Base-by-base conservation (phyloP, 2,888 invertebrate genomes). In the Chaetogeoica ovagalla region DNA sequence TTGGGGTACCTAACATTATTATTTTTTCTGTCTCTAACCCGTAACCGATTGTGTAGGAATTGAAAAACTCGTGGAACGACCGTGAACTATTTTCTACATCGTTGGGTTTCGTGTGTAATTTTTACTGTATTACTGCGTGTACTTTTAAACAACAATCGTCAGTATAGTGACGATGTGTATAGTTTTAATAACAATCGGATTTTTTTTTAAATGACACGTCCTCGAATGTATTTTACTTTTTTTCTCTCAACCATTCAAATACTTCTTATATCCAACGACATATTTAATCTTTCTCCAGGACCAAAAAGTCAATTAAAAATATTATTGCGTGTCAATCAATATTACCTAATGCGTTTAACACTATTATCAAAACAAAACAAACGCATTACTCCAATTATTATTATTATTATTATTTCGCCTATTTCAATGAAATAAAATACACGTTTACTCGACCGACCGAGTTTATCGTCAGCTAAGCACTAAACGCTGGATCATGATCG, bases 1-100 rank as follows among this genome's bases (percentile, higher is more conserved):
- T 59, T 19, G 37, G 13, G 48, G 48, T 7, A n/a, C n/a, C n/a
- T n/a, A 13, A 59, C 23, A 68, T 19, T 43, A 43, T 43, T 23
- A 43, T 37, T 57, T 43, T 57, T 0, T 39, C 17, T 21, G 5
- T 13, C 11, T 57, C 11, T 43, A 21, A 7, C 17, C 7, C 21
- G 15, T 39, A 9, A 43, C 8, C 37, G 19, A 71, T 65, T 57
- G 66, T 57, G 66, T 59, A 5, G 9, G 39, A 76, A 59, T 48
- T 55, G n/a, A 19, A 13, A 74, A 74, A 65, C 55, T 57, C 39
- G 19, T 15, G 23, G 4, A 7, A n/a, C 48, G 59, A 23, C 75
- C 75, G 3, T 76, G 75, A 68, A 76, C 66, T 68, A 68, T 76
- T 76, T 76, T 76, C 48, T 59, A 68, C 63, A 43, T 43, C n/a